Evolutionary conservation across 1,140 invertebrate species (phyloP).

Genomic region (Melitaea cinxia): DNA sequence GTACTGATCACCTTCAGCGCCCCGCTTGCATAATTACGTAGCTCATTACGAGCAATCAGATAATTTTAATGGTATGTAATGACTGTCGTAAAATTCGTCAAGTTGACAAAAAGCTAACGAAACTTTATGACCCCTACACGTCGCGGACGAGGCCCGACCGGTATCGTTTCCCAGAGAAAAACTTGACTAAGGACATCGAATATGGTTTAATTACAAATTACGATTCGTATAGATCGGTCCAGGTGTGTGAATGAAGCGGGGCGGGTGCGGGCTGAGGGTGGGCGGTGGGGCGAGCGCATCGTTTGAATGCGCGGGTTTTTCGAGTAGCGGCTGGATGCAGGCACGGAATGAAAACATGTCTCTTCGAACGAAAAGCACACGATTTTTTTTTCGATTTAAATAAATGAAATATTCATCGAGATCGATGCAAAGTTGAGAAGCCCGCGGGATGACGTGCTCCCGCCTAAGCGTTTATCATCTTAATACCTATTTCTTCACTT

Average conservation of each 20-base stretch:
- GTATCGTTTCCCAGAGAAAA: slow-evolving; percentile 44
- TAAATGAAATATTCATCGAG: slow-evolving; percentile 69
- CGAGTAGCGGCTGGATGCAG: slow-evolving; percentile 19
- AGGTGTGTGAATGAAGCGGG: slow-evolving; percentile 42
- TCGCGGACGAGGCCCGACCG: slow-evolving; percentile 17
- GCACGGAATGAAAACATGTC: slow-evolving; percentile 56
- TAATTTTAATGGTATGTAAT: slow-evolving; percentile 40
- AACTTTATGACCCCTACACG: slow-evolving; percentile 39
- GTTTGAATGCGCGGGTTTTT: slow-evolving; percentile 65
- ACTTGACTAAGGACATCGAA: slow-evolving; percentile 38
- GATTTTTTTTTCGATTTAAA: slow-evolving; percentile 60
- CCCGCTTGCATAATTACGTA: slow-evolving; percentile 32
- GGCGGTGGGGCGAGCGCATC: slow-evolving; percentile 35
- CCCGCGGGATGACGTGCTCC: slow-evolving; percentile 5
- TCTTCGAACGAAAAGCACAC: slow-evolving; percentile 39
- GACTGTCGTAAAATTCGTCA: slow-evolving; percentile 31
- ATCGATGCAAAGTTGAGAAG: slow-evolving; percentile 39
- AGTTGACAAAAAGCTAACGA: slow-evolving; percentile 37
- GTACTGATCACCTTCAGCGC: not conserved
- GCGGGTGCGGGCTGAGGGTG: slow-evolving; percentile 18
- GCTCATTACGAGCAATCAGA: slow-evolving; percentile 7
- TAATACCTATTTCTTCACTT: slow-evolving; percentile 27
- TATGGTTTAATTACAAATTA: slow-evolving; percentile 47
- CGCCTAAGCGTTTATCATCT: slow-evolving; percentile 21
- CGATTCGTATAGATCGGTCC: slow-evolving; percentile 43